Percentiles rank a stretch among this genome's conserved stretches.
Evolutionary conservation across 2,113 vertebrate genomes (phyloP).

Genomic region (Hucho hucho): DNA sequence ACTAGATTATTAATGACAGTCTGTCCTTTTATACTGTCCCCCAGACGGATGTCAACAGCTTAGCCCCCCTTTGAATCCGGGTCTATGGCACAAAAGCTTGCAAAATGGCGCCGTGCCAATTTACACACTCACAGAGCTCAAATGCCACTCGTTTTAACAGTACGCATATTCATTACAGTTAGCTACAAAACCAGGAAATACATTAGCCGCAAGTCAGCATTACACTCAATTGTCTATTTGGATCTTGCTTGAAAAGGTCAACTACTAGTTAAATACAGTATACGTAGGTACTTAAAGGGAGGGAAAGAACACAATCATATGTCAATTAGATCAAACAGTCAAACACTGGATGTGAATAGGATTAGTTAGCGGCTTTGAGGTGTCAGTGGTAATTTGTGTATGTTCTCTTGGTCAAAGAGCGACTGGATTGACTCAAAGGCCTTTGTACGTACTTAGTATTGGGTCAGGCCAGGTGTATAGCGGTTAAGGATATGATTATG

Average conservation of each 20-base stretch:
- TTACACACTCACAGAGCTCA: slow-evolving; percentile 51
- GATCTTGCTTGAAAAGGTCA: slow-evolving; percentile 46
- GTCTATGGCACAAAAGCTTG: slow-evolving; percentile 49
- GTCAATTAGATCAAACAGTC: slow-evolving; percentile 42
- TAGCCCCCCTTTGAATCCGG: slow-evolving; percentile 60
- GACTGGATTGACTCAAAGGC: background rate
- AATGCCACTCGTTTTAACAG: slow-evolving; percentile 49
- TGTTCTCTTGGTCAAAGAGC: background rate
- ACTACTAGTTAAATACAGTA: slow-evolving; percentile 33
- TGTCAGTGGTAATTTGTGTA: background rate
- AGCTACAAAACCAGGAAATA: slow-evolving; percentile 34
- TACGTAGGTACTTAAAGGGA: slow-evolving; percentile 21
- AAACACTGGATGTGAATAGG: slow-evolving; percentile 2
- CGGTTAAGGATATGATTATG: background rate
- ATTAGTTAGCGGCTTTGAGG: background rate
- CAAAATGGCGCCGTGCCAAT: slow-evolving; percentile 39
- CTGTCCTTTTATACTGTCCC: slow-evolving; percentile 64
- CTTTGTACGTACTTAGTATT: background rate
- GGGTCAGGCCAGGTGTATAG: background rate
- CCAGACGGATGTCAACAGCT: slow-evolving; percentile 51
- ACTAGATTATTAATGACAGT: slow-evolving; percentile 43
- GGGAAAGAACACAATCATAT: slow-evolving; percentile 46
- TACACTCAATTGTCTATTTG: slow-evolving; percentile 19
- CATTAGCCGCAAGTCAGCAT: slow-evolving; percentile 48
- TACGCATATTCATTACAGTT: slow-evolving; percentile 35